Percentiles rank a stretch among this genome's conserved stretches.
phyloP scores from a whole-genome alignment of 2,888 invertebrate genomes.

The Charanyca ferruginea region DNA sequence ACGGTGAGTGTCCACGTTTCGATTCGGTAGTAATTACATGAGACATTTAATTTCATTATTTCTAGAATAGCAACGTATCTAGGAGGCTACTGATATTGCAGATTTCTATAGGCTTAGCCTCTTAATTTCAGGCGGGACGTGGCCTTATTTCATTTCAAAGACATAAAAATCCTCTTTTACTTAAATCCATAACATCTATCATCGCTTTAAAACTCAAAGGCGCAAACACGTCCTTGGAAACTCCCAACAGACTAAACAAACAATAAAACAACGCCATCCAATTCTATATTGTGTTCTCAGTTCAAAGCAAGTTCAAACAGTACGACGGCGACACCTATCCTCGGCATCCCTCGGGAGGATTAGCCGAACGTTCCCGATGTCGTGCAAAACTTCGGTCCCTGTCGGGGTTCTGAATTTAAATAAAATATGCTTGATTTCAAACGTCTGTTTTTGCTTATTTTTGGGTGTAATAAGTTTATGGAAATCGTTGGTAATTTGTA shows the following conservation, averaged over 20 bases:
- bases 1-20: too few species aligned
- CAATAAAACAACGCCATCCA: constrained; percentile 41
- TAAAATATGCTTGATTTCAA: constrained; percentile 29
- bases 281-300: constrained; percentile 31
- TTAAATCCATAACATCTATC: background rate
- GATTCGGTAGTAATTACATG: too few species aligned
- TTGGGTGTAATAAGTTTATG: background rate
- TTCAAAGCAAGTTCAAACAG: constrained; percentile 44
- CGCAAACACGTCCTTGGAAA: constrained; percentile 32
- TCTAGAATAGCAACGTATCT: too few species aligned
- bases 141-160: too few species aligned
- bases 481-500: too few species aligned
- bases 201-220: constrained; percentile 9
- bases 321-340: constrained; percentile 41
- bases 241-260: constrained; percentile 49
- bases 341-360: constrained; percentile 42
- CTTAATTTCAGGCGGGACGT: too few species aligned
- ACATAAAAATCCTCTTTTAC: background rate
- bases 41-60: too few species aligned
- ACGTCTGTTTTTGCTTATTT: background rate
- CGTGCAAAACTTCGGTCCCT: constrained; percentile 20
- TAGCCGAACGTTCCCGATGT: constrained; percentile 46
- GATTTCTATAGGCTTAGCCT: too few species aligned
- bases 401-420: constrained; percentile 31
- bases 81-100: too few species aligned